phyloP scores from a whole-genome alignment of 2,113 vertebrate species.

The Fregetta grallaria region DNA sequence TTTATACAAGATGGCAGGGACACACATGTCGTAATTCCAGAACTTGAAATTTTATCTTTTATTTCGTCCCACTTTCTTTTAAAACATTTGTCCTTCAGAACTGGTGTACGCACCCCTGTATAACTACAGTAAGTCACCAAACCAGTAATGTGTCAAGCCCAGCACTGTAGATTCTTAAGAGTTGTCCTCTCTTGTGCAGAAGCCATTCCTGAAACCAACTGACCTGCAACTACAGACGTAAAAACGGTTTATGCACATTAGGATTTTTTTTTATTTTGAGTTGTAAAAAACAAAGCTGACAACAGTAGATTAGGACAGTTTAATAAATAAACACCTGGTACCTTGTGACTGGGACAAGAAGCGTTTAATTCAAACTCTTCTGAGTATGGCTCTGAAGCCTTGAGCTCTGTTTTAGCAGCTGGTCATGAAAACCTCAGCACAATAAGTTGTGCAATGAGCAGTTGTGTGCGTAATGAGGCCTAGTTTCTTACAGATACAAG shows the following conservation, averaged over 20 bases:
- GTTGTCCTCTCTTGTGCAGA: background rate
- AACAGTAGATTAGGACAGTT: background rate
- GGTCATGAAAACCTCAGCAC: background rate
- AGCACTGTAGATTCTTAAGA: background rate
- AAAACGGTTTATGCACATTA: background rate
- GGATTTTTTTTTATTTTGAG: background rate
- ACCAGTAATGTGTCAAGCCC: background rate
- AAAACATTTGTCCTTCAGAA: background rate
- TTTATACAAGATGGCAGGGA: background rate
- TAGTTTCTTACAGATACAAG: background rate
- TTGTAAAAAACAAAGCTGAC: background rate
- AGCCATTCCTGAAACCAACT: background rate
- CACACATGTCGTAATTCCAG: rapidly evolving
- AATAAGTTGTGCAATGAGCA: background rate
- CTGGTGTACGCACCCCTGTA: rapidly evolving
- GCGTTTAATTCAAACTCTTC: background rate
- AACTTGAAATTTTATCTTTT: background rate
- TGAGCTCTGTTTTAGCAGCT: background rate
- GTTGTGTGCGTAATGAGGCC: background rate
- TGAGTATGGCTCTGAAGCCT: background rate
- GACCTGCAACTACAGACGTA: background rate
- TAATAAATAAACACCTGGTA: background rate
- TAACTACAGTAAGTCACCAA: background rate
- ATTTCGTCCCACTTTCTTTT: background rate
- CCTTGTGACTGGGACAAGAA: background rate